phyloP scores from a whole-genome alignment of 2,797 vertebrate genomes.

The Chiloscyllium punctatum region DNA sequence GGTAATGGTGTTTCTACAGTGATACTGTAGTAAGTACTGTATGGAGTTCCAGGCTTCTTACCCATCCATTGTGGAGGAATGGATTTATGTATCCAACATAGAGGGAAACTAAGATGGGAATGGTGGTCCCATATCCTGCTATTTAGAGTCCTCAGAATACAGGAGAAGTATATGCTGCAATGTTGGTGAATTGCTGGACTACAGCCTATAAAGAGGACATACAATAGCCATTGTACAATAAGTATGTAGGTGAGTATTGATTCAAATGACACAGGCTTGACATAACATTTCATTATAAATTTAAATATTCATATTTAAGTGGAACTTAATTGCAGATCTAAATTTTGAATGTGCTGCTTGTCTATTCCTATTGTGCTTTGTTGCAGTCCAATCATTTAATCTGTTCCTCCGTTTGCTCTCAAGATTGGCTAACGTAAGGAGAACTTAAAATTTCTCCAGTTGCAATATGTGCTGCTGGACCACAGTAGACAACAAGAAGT shows the following conservation, averaged over 20 bases:
- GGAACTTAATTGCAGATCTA: neutral
- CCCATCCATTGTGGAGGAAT: neutral
- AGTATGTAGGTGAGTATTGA: neutral
- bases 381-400: neutral
- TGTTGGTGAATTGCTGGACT: neutral
- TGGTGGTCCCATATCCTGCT: neutral
- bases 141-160: neutral
- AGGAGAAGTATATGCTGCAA: neutral
- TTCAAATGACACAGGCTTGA: neutral
- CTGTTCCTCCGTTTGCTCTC: neutral
- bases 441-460: neutral
- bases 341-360: neutral
- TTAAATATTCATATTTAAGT: neutral
- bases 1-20: no score
- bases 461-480: neutral
- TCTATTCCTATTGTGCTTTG: neutral
- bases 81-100: neutral
- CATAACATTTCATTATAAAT: neutral
- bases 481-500: neutral
- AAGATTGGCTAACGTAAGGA: neutral
- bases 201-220: neutral
- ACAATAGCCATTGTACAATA: neutral
- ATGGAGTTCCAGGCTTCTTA: neutral
- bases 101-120: neutral
- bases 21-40: neutral